These are phyloP conservation scores for Cinclus cinclus DNA, from an alignment of 2,113 vertebrate genomes.

Conservation along the genomic window DNA sequence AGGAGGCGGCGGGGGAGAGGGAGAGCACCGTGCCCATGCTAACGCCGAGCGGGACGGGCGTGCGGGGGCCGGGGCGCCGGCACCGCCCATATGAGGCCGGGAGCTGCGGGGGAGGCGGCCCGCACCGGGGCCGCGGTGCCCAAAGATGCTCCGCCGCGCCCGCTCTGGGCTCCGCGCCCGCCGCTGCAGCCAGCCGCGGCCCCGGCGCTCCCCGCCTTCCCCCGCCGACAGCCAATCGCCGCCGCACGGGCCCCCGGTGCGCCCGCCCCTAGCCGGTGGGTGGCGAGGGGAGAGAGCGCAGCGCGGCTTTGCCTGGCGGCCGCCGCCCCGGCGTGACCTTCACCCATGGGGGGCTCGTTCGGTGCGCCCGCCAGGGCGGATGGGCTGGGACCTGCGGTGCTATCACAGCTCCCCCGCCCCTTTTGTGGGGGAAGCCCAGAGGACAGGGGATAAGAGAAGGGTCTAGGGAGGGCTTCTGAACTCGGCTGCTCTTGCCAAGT, in stretches of 20 bases:
- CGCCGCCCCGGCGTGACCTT: conserved; percentile 36
- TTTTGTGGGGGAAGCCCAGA: not conserved
- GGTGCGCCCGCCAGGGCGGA: not conserved
- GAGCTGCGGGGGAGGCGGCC: not conserved
- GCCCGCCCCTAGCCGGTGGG: not conserved
- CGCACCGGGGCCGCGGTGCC: conserved; percentile 14
- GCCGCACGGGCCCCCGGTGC: not conserved
- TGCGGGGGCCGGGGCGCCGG: not conserved
- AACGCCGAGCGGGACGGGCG: conserved; percentile 64
- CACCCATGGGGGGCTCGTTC: not conserved
- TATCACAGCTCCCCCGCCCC: not conserved
- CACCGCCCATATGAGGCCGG: conserved; percentile 53
- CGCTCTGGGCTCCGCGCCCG: conserved; percentile 26
- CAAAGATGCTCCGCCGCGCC: conserved; percentile 1
- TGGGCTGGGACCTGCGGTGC: not conserved
- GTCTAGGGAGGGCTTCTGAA: not conserved
- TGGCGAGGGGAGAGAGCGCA: not conserved
- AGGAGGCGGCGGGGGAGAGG: conserved; percentile 80
- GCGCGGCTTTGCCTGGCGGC: not conserved
- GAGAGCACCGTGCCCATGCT: conserved; percentile 95
- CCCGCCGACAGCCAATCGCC: conserved; percentile 20
- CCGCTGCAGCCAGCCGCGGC: conserved; percentile 19
- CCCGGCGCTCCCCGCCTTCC: not conserved
- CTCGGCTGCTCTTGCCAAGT: not conserved
- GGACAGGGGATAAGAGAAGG: too few species aligned